These are phyloP conservation scores for Corythoichthys intestinalis DNA, from an alignment of 2,113 vertebrate genomes.

Conservation along the genomic window DNA sequence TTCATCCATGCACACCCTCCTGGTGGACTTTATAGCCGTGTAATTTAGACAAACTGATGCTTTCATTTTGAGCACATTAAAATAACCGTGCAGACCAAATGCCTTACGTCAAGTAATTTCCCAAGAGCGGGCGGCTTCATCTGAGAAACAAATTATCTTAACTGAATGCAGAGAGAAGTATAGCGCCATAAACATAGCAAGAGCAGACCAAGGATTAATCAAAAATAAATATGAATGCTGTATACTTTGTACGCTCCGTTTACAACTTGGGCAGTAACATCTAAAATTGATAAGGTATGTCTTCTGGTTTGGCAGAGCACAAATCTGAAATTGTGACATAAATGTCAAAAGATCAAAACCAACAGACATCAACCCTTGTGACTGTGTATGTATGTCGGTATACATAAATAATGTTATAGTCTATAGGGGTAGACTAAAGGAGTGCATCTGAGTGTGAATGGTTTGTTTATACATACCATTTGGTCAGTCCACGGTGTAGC, in stretches of 20 bases:
- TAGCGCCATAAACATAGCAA: not conserved
- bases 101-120: not conserved
- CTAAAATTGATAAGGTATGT: no score
- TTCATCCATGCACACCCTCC: not conserved
- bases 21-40: conserved; percentile 2
- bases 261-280: not conserved
- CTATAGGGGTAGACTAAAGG: no score
- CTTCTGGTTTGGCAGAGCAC: no score
- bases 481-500: no score
- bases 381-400: no score
- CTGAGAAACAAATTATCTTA: conserved; percentile 2
- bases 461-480: no score
- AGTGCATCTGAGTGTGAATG: no score
- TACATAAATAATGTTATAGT: no score
- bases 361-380: no score
- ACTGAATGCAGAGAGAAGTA: not conserved
- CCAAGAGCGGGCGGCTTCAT: not conserved
- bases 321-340: no score
- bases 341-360: no score
- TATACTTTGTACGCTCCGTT: not conserved
- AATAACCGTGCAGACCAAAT: not conserved
- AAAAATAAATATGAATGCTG: not conserved
- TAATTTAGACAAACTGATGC: conserved; percentile 3
- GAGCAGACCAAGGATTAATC: no score
- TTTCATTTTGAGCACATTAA: not conserved